Evolutionary conservation across 2,888 invertebrate species (phyloP).

Genomic region (Polydesmus complanatus): DNA sequence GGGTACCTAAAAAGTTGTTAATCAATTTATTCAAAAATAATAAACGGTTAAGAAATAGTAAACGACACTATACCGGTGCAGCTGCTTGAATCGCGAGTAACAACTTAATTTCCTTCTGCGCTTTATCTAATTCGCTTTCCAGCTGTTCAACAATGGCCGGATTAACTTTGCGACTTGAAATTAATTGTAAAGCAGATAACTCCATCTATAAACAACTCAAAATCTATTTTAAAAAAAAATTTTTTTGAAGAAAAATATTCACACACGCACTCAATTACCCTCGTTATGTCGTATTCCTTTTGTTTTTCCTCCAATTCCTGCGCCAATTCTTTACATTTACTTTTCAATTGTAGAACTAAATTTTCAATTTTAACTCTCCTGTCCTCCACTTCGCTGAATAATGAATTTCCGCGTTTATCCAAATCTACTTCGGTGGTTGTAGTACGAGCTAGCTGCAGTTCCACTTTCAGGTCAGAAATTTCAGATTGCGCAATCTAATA

Average conservation of each 20-base stretch:
- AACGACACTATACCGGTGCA: not conserved
- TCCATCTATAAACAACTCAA: not conserved
- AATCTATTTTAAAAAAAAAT: too few species aligned
- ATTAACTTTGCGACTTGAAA: not conserved
- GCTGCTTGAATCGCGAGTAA: not conserved
- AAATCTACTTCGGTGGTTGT: constrained; percentile 6
- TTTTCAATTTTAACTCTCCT: constrained; percentile 18
- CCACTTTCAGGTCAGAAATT: not conserved
- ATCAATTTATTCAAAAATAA: too few species aligned
- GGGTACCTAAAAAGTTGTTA: too few species aligned
- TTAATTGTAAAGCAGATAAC: not conserved
- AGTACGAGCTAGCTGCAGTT: not conserved
- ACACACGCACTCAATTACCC: too few species aligned
- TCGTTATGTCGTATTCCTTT: not conserved
- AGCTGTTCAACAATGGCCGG: not conserved
- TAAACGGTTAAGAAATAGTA: too few species aligned
- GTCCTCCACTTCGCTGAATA: constrained; percentile 27
- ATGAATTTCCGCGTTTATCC: constrained; percentile 25
- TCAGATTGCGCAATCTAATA: not conserved
- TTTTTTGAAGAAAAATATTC: too few species aligned
- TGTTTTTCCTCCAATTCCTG: not conserved
- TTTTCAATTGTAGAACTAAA: not conserved
- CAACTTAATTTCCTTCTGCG: not conserved
- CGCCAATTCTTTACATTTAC: not conserved
- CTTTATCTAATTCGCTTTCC: not conserved